Evolutionary conservation across 2,888 invertebrate genomes (phyloP).

Genomic region (Plebejus argus): DNA sequence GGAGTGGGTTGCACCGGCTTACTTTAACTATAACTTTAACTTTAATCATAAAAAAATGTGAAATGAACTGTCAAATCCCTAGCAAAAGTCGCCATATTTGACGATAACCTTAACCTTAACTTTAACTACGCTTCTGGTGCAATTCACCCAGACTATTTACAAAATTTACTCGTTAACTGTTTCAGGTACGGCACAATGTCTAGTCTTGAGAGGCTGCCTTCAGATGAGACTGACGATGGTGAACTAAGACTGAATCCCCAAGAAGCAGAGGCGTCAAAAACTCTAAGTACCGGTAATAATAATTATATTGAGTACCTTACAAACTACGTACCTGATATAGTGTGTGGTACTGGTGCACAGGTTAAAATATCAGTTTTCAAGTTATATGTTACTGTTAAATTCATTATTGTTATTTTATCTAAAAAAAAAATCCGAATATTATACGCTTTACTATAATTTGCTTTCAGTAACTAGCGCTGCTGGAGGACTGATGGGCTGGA

Average conservation of each 20-base stretch:
- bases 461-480: conserved; percentile 59
- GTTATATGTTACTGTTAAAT: no score
- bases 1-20: no score
- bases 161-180: conserved; percentile 38
- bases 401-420: no score
- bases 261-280: conserved; percentile 63
- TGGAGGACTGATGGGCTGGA: conserved; percentile 86
- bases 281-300: conserved; percentile 41
- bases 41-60: no score
- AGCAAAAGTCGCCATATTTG: no score
- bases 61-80: no score
- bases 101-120: no score
- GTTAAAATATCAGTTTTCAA: no score
- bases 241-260: conserved; percentile 71
- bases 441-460: background rate
- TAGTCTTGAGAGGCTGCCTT: conserved; percentile 85
- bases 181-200: conserved; percentile 86
- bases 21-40: no score
- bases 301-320: no score
- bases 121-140: no score
- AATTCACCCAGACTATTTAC: background rate
- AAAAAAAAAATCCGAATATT: no score
- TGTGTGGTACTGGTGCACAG: background rate
- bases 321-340: background rate
- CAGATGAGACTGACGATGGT: conserved; percentile 82